phyloP scores from a whole-genome alignment of 35 echinoderm and acorn worm genomes.

The Stichopus chloronotus region DNA sequence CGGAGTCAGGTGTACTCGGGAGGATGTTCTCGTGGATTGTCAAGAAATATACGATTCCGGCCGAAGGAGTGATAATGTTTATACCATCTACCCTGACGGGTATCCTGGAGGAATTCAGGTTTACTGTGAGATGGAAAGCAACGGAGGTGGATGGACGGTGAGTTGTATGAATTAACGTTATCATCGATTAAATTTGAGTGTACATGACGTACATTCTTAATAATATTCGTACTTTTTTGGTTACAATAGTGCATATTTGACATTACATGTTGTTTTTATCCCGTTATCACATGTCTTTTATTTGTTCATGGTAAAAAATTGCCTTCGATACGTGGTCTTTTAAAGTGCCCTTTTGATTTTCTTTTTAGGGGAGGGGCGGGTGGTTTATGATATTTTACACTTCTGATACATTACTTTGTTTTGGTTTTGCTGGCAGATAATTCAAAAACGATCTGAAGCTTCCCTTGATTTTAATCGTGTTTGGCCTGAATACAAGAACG shows the following conservation, averaged over 20 bases:
- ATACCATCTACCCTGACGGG: slow-evolving; percentile 42
- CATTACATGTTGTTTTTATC: no score
- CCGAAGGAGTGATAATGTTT: slow-evolving; percentile 35
- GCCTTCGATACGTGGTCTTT: no score
- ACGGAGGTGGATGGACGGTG: slow-evolving; percentile 74
- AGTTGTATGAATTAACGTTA: neutral
- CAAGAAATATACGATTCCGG: neutral
- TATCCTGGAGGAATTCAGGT: slow-evolving; percentile 29
- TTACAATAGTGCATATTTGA: no score
- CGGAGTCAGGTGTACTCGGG: neutral
- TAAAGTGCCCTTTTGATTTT: no score
- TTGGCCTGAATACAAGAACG: neutral
- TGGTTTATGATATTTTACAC: no score
- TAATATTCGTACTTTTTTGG: no score
- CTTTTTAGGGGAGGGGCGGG: no score
- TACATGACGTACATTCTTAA: no score
- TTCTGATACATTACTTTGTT: no score
- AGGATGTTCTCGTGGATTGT: neutral
- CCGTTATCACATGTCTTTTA: no score
- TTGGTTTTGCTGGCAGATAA: neutral
- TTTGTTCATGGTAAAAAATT: no score
- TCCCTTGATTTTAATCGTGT: neutral
- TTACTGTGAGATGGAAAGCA: slow-evolving; percentile 77
- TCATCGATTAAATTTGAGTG: no score
- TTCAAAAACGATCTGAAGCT: neutral